Conservation (phyloP, 2,797 vertebrate genomes). For the Otus scops region DNA sequence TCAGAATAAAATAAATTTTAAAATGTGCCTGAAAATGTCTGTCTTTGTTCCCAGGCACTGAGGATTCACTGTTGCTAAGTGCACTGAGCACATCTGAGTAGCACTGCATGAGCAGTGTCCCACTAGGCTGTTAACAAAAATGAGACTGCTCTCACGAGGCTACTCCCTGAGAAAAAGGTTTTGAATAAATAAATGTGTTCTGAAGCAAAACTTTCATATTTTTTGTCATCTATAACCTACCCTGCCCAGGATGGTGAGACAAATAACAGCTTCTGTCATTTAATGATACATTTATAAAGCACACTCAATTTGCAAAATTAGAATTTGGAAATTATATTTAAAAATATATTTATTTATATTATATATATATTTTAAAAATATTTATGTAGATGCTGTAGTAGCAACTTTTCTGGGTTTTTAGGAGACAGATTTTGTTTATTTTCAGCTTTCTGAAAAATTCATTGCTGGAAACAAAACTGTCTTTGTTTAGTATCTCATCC, state of each 20-base stretch:
- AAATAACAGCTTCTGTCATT: not conserved
- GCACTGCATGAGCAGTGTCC: not conserved
- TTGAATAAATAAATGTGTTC: not conserved
- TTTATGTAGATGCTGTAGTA: not conserved
- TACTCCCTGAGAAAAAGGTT: not conserved
- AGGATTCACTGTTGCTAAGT: not conserved
- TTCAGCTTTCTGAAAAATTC: not conserved
- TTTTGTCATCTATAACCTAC: not conserved
- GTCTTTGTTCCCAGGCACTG: not conserved
- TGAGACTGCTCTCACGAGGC: not conserved
- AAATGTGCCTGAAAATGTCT: not conserved
- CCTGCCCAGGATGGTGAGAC: not conserved
- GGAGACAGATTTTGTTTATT: not conserved
- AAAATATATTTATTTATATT: too few species aligned
- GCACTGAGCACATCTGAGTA: not conserved
- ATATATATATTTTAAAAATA: not conserved
- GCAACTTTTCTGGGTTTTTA: not conserved
- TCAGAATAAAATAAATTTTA: not conserved
- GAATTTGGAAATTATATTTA: not conserved
- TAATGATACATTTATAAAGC: not conserved
- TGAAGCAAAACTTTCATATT: not conserved
- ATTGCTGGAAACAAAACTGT: not conserved
- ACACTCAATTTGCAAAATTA: not conserved
- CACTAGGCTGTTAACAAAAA: not conserved
- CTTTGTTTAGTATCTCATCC: not conserved